These are phyloP conservation scores for Mizuhopecten yessoensis DNA, from an alignment of 1,140 invertebrate genomes.

Conservation along the genomic window DNA sequence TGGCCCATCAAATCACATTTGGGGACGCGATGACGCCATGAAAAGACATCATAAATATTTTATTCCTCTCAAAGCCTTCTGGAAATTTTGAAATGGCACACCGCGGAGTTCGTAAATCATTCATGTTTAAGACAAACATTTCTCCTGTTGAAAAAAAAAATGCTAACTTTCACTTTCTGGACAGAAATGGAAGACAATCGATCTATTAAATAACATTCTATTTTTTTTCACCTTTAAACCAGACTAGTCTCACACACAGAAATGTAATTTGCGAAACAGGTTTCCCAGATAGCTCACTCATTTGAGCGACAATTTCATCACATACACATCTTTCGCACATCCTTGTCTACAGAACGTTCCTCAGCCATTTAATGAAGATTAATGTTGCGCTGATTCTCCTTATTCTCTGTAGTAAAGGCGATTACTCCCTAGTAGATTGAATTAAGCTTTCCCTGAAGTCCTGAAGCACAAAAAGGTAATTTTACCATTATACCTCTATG, in stretches of 20 bases:
- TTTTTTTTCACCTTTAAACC: not conserved
- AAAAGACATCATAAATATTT: no score
- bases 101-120: not conserved
- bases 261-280: slow-evolving; percentile 19
- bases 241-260: not conserved
- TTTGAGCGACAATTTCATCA: not conserved
- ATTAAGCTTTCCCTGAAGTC: not conserved
- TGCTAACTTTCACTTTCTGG: not conserved
- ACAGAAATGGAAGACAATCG: not conserved
- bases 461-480: not conserved
- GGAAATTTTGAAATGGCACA: not conserved
- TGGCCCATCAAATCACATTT: no score
- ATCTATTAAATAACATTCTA: not conserved
- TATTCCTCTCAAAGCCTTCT: not conserved
- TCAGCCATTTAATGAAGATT: no score
- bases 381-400: not conserved
- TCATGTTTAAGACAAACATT: not conserved
- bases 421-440: not conserved
- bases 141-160: not conserved
- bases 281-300: not conserved
- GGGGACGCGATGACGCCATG: no score
- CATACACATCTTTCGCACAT: not conserved
- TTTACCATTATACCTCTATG: not conserved
- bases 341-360: not conserved
- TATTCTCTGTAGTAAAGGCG: not conserved